Evolutionary conservation across 2,888 invertebrate genomes (phyloP), one percentile per base, ranked within the genome.

Genomic region (Amorpha juglandis): DNA sequence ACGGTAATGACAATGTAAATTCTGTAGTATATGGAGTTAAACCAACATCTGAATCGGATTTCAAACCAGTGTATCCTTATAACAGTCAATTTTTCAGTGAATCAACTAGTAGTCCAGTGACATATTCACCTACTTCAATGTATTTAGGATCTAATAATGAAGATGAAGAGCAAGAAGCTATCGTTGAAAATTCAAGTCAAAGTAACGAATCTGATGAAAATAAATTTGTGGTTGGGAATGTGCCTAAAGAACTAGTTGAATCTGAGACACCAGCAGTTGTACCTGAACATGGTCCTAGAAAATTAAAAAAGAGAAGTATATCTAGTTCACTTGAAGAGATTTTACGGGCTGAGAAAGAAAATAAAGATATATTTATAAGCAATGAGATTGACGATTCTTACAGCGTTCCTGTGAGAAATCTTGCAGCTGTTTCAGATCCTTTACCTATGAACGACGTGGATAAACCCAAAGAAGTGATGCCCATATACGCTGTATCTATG

Each of bases 191-290:
- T 70, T 75, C 78, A 52, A 80, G 82, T 48, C 67, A 72, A 8
- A 80, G 78, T 63, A 75, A 72, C 48, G 88, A 84, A 68, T 73
- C 77, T 11, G 83, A 72, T 64, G 89, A 92, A 48, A 91, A 88
- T 63, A 95, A 95, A 79, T 96, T 96, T 81, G 95, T 96, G 0
- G 96, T 96, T 1, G 96, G 95, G 0, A 95, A 94, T 74, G 90
- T 95, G 0, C 95, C 95, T 0, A 95, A 95, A 78, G 95, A 95
- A 68, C 76, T 94, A 55, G 80, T 84, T 51, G 93, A 94, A 67
- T 87, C 93, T 42, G 93, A 88, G 1, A 94, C 95, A 1, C 94
- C 95, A 0, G 94, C 94, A 6, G 92, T 94, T 6, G 95, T 95
- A 6, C 95, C 95, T 0, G 95, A 95, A 83, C 95, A 95, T 80